These are phyloP conservation scores for Uria aalge DNA, from an alignment of 2,113 vertebrate species.

Conservation along the genomic window DNA sequence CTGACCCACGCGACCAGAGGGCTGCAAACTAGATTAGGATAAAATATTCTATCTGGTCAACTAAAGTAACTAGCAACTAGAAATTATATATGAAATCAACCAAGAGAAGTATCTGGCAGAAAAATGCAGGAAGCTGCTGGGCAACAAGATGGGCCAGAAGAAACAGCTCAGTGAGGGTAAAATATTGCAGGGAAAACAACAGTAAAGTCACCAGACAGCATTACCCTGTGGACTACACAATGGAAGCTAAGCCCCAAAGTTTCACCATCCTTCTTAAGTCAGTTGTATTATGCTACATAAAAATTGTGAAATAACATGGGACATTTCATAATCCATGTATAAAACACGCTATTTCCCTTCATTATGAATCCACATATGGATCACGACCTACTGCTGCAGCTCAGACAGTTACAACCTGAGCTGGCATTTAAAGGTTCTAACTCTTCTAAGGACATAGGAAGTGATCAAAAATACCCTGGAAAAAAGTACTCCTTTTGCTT, in stretches of 20 bases:
- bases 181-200: background rate
- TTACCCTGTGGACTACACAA: background rate
- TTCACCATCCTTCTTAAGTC: background rate
- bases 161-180: background rate
- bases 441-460: background rate
- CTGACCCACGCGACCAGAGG: background rate
- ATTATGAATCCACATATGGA: background rate
- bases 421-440: background rate
- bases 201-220: background rate
- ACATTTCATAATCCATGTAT: background rate
- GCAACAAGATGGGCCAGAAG: background rate
- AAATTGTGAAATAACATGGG: background rate
- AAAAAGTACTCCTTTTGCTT: background rate
- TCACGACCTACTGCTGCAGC: background rate
- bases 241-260: background rate
- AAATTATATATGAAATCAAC: background rate
- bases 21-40: background rate
- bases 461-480: rapidly evolving
- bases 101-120: background rate
- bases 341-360: background rate
- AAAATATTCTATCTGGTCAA: background rate
- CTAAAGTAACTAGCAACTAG: background rate
- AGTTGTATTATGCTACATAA: background rate
- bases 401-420: background rate
- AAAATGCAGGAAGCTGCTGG: background rate